Conservation (phyloP, 2,113 vertebrate genomes). For the Chamaea fasciata region DNA sequence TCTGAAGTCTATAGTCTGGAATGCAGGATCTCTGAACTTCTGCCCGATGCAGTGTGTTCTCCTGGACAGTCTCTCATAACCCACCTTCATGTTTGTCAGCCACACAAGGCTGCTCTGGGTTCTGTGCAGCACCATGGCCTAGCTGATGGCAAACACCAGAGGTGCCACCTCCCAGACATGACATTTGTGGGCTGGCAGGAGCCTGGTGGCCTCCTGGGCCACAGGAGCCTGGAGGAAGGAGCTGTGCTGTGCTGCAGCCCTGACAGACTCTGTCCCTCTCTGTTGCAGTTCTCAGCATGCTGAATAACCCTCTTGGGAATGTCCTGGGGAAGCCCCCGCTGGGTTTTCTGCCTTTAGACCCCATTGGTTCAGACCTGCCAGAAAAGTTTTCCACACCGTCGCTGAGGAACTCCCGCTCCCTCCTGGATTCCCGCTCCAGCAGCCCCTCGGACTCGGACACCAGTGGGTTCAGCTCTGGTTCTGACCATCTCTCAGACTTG, state of each 20-base stretch:
- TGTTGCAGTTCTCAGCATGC: conserved; percentile 78
- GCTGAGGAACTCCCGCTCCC: conserved; percentile 82
- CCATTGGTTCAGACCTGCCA: conserved; percentile 82
- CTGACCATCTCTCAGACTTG: conserved; percentile 92
- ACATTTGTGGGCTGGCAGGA: neutral
- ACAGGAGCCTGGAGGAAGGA: neutral
- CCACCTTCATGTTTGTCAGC: neutral
- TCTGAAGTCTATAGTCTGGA: neutral
- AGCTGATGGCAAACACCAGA: neutral
- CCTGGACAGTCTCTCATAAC: neutral
- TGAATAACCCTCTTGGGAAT: conserved; percentile 83
- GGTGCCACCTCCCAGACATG: fast-evolving
- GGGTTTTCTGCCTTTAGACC: conserved; percentile 78
- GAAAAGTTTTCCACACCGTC: conserved; percentile 86
- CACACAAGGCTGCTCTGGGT: neutral
- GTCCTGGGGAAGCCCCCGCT: conserved; percentile 83
- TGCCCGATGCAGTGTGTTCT: neutral
- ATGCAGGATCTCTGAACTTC: fast-evolving
- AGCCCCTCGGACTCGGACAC: conserved; percentile 97
- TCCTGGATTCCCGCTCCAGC: conserved; percentile 93
- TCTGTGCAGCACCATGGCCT: neutral
- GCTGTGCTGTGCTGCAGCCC: neutral
- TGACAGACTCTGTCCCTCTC: neutral
- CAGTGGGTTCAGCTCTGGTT: conserved; percentile 97
- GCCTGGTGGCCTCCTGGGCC: neutral